Percentiles rank a stretch among this genome's conserved stretches.
These are phyloP conservation scores for Pseudoatta argentina DNA, from an alignment of 1,140 invertebrate species.

Conservation along the genomic window DNA sequence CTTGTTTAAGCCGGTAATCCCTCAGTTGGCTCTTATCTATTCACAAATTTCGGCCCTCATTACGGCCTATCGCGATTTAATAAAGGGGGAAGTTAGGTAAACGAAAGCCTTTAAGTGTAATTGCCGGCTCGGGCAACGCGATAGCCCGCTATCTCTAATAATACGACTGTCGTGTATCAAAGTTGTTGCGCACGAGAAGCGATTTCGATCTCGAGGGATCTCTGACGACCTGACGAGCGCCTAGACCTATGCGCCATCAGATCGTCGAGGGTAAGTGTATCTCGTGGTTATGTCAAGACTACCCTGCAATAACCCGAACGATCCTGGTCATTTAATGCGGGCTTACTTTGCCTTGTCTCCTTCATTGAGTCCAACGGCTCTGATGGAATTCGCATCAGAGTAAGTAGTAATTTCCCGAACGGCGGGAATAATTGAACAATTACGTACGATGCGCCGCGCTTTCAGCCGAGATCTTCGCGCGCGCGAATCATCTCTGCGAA, in stretches of 20 bases:
- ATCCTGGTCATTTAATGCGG: constrained; percentile 45
- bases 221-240: constrained; percentile 35
- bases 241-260: constrained; percentile 22
- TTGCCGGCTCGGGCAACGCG: constrained; percentile 62
- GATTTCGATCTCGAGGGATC: constrained; percentile 64
- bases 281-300: constrained; percentile 13
- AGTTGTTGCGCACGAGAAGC: constrained; percentile 63
- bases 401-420: constrained; percentile 67
- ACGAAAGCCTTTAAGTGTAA: constrained; percentile 68
- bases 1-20: constrained; percentile 56
- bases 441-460: constrained; percentile 59
- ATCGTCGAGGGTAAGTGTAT: constrained; percentile 21
- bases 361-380: background rate
- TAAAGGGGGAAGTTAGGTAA: constrained; percentile 60
- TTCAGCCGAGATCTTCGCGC: constrained; percentile 35
- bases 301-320: background rate
- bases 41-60: constrained; percentile 67
- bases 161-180: constrained; percentile 74
- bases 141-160: constrained; percentile 72
- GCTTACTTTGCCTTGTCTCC: background rate
- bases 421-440: constrained; percentile 82
- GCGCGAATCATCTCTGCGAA: constrained; percentile 19
- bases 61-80: constrained; percentile 53
- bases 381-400: constrained; percentile 47
- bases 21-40: constrained; percentile 49